These are phyloP conservation scores for human DNA, from an alignment of 2,113 vertebrate species.

Conservation along the genomic window DNA sequence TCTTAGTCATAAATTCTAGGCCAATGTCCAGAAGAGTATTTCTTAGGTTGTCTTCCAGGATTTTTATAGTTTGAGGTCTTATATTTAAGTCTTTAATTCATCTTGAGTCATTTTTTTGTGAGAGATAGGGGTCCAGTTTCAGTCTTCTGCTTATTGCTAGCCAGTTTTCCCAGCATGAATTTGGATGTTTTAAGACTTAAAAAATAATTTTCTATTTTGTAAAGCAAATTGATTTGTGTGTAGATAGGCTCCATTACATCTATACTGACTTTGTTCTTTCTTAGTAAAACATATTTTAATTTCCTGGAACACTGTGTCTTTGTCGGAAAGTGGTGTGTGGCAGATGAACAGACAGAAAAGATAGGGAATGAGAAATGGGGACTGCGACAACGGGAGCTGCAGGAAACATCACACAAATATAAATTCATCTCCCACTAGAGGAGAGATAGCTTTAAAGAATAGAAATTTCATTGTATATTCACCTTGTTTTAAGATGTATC, in stretches of 20 bases:
- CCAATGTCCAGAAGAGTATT: too few relatives aligned
- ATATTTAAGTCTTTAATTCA: too few relatives aligned
- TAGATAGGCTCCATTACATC: not conserved
- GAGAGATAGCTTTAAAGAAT: not conserved
- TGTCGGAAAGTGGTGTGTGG: not conserved
- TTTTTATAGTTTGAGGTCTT: too few relatives aligned
- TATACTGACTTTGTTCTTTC: not conserved
- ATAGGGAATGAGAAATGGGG: not conserved
- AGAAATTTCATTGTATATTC: not conserved
- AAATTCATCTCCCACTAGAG: not conserved
- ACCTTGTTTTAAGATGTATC: not conserved
- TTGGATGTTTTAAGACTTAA: not conserved
- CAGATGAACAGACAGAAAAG: not conserved
- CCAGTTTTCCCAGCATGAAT: not conserved
- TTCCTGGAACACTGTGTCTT: not conserved
- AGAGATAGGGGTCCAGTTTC: too few relatives aligned
- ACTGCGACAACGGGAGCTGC: not conserved
- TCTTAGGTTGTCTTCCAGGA: too few relatives aligned
- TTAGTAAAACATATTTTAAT: not conserved
- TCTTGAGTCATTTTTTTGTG: too few relatives aligned
- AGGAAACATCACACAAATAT: not conserved
- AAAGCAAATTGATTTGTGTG: not conserved
- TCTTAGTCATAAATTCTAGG: too few relatives aligned
- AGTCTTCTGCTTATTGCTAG: too few relatives aligned
- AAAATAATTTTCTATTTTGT: not conserved